Evolutionary conservation across 2,113 vertebrate species (phyloP).

Genomic region (Oryctolagus cuniculus): mOryCun1.1 NC_091435.1:44988501-44989000

Average conservation of each 20-base stretch:
- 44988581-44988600: conserved; percentile 47
- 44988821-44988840: conserved; percentile 55
- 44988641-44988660: neutral
- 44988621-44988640: conserved; percentile 1
- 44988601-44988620: conserved; percentile 12
- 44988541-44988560: neutral
- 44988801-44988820: neutral
- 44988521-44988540: neutral
- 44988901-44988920: neutral
- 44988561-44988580: conserved; percentile 13
- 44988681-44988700: conserved; percentile 12
- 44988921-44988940: neutral
- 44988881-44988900: conserved; percentile 2
- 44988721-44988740: conserved; percentile 3
- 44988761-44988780: neutral
- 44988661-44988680: conserved; percentile 18
- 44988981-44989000: conserved; percentile 44
- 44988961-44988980: conserved; percentile 60
- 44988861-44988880: conserved; percentile 42
- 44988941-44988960: conserved; percentile 80
- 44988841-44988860: conserved; percentile 35
- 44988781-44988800: conserved; percentile 36
- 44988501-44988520: neutral
- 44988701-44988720: conserved; percentile 51
- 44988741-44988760: neutral